Evolutionary conservation across 2,113 vertebrate species (phyloP).

Genomic region (Anolis sagrei): DNA sequence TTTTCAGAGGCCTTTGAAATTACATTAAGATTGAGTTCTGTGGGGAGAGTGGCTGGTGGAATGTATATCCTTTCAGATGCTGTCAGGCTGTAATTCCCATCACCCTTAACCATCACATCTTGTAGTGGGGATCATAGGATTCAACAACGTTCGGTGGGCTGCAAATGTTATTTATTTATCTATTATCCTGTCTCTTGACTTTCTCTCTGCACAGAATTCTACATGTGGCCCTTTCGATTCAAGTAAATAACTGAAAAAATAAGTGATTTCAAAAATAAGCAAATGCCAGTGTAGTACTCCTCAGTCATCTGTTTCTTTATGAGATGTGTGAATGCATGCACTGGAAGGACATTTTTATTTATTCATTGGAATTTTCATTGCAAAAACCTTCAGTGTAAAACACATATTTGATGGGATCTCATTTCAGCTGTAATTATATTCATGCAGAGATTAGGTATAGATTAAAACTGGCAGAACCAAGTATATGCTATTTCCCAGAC

Average conservation of each 20-base stretch:
- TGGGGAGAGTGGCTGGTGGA: too few species aligned
- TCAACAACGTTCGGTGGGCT: too few species aligned
- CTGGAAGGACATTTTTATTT: neutral
- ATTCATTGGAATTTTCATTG: neutral
- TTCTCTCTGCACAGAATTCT: too few species aligned
- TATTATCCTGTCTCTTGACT: too few species aligned
- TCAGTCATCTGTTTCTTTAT: neutral
- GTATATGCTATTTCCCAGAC: neutral
- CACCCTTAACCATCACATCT: too few species aligned
- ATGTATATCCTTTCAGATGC: too few species aligned
- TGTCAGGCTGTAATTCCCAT: too few species aligned
- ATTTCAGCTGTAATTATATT: neutral
- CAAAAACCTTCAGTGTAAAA: neutral
- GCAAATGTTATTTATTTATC: too few species aligned
- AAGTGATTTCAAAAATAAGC: neutral
- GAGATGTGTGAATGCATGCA: neutral
- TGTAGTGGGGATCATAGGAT: too few species aligned
- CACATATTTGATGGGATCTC: neutral
- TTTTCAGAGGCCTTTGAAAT: neutral
- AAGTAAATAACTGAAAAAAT: too few species aligned
- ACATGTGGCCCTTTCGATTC: too few species aligned
- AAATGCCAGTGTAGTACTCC: neutral
- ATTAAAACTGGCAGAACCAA: neutral
- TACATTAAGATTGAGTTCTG: neutral
- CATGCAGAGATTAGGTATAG: neutral